Evolutionary conservation across 2,888 invertebrate genomes (phyloP).

Genomic region (Molorchus minor): DNA sequence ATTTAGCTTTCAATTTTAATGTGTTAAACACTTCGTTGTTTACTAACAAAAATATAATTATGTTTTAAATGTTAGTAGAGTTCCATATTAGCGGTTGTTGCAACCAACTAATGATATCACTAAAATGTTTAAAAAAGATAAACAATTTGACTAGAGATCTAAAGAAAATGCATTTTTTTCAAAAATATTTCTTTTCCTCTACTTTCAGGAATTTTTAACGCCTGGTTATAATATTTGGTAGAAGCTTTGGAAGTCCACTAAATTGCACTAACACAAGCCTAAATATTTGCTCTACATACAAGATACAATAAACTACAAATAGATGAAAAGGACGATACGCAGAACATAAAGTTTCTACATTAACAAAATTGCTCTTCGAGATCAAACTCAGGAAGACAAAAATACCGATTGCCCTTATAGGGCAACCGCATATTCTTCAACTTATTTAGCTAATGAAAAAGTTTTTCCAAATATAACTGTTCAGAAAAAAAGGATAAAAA

Average conservation of each 20-base stretch:
- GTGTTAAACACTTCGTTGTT: slow-evolving; percentile 35
- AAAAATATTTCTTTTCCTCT: slow-evolving; percentile 16
- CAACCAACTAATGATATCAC: slow-evolving; percentile 18
- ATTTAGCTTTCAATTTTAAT: slow-evolving; percentile 46
- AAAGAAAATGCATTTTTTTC: slow-evolving; percentile 42
- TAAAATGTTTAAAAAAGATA: slow-evolving; percentile 5
- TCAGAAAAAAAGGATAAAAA: slow-evolving; percentile 37
- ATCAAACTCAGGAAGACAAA: slow-evolving; percentile 62
- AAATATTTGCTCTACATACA: slow-evolving; percentile 55
- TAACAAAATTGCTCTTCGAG: slow-evolving; percentile 61
- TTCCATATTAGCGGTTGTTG: slow-evolving; percentile 36
- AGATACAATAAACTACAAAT: slow-evolving; percentile 43
- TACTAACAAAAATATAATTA: slow-evolving; percentile 24
- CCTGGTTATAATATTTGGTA: slow-evolving; percentile 27
- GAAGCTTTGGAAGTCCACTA: slow-evolving; percentile 43
- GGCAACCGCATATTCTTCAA: slow-evolving; percentile 45
- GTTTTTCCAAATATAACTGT: no score
- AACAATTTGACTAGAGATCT: slow-evolving; percentile 25
- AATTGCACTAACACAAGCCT: slow-evolving; percentile 47
- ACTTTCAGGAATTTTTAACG: slow-evolving; percentile 30
- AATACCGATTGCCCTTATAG: slow-evolving; percentile 50
- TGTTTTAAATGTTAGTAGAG: slow-evolving; percentile 38
- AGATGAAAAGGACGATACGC: slow-evolving; percentile 40
- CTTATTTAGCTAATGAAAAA: slow-evolving; percentile 32
- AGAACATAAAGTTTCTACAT: slow-evolving; percentile 42